Evolutionary conservation across 1,140 invertebrate species (phyloP).

Genomic region (Bombus pyrosoma): DNA sequence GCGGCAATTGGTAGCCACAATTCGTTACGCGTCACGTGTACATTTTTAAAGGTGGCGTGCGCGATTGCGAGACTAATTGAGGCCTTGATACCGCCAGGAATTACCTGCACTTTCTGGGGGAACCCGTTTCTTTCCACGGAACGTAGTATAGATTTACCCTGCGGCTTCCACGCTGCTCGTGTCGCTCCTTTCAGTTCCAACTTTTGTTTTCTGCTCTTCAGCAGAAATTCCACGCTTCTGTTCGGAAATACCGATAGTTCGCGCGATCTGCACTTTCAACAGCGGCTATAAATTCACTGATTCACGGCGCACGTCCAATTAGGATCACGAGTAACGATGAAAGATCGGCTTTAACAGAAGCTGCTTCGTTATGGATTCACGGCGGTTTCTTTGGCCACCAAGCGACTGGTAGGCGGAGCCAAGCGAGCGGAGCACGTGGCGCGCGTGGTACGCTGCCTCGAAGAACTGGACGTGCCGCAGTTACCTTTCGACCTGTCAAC

Average conservation of each 20-base stretch:
- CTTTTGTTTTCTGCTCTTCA: background rate
- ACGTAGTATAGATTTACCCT: background rate
- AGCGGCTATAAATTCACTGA: no score
- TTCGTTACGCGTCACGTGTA: slow-evolving; percentile 34
- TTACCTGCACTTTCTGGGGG: background rate
- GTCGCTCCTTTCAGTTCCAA: background rate
- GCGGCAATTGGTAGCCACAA: background rate
- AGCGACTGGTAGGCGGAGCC: slow-evolving; percentile 30
- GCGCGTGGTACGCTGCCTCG: slow-evolving; percentile 36
- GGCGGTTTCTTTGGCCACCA: background rate
- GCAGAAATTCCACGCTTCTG: no score
- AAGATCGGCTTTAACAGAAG: background rate
- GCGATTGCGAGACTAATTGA: slow-evolving; percentile 29
- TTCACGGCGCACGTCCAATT: no score
- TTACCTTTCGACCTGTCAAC: slow-evolving; percentile 53
- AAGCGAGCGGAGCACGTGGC: slow-evolving; percentile 43
- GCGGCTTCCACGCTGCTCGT: background rate
- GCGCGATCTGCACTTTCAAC: no score
- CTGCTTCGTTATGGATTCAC: slow-evolving; percentile 9
- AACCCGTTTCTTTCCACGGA: background rate
- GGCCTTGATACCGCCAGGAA: slow-evolving; percentile 14
- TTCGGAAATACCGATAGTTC: no score
- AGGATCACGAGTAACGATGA: background rate
- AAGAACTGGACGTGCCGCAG: slow-evolving; percentile 35
- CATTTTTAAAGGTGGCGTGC: slow-evolving; percentile 27